Evolutionary conservation across 2,797 vertebrate species (phyloP).

Genomic region (Diglossa cyanea): DNA sequence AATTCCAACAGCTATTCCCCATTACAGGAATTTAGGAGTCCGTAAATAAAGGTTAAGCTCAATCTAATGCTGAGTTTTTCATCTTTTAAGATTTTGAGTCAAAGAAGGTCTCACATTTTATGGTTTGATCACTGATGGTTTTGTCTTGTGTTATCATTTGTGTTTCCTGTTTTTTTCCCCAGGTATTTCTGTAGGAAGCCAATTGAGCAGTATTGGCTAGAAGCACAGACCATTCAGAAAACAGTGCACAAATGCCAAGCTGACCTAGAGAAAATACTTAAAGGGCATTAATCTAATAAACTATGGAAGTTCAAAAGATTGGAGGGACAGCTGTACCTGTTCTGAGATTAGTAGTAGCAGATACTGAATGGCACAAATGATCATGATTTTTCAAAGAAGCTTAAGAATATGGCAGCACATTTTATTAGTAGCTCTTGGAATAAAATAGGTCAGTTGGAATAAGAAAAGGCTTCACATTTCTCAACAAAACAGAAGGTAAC

Average conservation of each 20-base stretch:
- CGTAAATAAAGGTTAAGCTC: background rate
- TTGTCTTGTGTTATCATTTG: background rate
- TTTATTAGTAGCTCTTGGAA: background rate
- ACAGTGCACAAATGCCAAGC: background rate
- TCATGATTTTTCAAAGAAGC: background rate
- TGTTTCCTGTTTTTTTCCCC: background rate
- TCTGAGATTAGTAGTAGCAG: background rate
- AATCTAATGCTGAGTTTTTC: background rate
- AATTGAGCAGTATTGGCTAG: background rate
- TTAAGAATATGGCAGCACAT: background rate
- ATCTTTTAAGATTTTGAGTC: background rate
- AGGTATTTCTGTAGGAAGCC: background rate
- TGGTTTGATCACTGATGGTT: background rate
- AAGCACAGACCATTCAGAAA: background rate
- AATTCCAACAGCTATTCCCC: background rate
- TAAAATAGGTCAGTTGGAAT: background rate
- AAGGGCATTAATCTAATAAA: background rate
- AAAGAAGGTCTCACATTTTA: background rate
- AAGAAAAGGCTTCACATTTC: background rate
- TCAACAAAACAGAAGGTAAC: background rate
- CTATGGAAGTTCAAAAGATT: background rate
- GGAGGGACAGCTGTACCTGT: background rate
- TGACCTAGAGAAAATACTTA: background rate
- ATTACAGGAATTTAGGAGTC: background rate
- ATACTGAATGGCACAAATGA: background rate